Conservation (phyloP, 2,113 vertebrate genomes). For the Eidolon helvum region DNA sequence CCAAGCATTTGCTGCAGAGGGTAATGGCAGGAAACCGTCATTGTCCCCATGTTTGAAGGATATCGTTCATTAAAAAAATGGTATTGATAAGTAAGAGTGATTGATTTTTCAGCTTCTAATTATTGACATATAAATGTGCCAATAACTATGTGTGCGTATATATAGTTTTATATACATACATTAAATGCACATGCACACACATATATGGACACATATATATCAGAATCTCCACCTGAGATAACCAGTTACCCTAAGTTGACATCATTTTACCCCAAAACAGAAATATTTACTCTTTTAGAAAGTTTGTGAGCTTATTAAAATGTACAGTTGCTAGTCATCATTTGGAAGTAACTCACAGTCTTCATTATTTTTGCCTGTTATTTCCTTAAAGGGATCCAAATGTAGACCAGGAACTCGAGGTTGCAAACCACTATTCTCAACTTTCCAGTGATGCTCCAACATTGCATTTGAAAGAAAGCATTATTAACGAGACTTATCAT, state of each 20-base stretch:
- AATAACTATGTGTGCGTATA: neutral
- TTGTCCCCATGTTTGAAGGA: neutral
- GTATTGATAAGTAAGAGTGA: neutral
- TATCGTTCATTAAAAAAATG: neutral
- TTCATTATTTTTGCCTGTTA: neutral
- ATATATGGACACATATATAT: neutral
- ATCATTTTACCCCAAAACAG: neutral
- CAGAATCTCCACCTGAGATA: neutral
- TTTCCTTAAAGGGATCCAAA: neutral
- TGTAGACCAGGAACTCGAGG: neutral
- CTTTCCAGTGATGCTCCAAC: neutral
- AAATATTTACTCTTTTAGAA: constrained; percentile 31
- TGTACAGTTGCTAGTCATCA: neutral
- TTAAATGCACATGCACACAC: neutral
- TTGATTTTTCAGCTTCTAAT: neutral
- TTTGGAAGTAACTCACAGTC: neutral
- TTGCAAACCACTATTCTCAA: neutral
- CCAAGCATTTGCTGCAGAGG: neutral
- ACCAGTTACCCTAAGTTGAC: neutral
- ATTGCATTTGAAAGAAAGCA: neutral
- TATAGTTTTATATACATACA: neutral
- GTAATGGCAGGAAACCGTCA: neutral
- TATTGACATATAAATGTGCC: neutral
- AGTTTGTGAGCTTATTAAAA: neutral
- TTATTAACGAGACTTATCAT: neutral